Conservation (phyloP, 2,113 vertebrate species). For the Nesogale talazaci region DNA sequence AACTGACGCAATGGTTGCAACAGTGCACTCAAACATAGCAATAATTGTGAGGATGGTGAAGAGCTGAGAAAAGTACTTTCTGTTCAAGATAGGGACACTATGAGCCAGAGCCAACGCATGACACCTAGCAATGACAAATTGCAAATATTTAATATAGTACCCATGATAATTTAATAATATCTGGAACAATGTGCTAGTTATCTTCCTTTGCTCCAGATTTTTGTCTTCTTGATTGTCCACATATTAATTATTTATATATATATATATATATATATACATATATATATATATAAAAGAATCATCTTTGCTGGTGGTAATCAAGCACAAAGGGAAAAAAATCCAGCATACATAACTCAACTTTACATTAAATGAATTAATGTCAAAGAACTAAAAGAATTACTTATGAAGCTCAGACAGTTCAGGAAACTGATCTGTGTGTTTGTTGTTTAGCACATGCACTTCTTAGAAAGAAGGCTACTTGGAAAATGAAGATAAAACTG, state of each 20-base stretch:
- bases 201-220: not conserved
- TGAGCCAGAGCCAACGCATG: not conserved
- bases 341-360: constrained; percentile 51
- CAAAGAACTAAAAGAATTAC: constrained; percentile 59
- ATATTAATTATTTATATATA: not conserved
- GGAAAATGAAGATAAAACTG: constrained; percentile 21
- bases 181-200: not conserved
- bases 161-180: not conserved
- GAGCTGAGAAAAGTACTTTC: not conserved
- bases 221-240: not conserved
- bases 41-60: not conserved
- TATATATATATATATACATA: too few relatives aligned
- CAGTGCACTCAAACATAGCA: not conserved
- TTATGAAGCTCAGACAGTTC: constrained; percentile 60
- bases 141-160: constrained; percentile 6
- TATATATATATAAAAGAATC: not conserved
- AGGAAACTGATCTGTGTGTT: constrained; percentile 56
- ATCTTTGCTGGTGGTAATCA: constrained; percentile 20
- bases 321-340: constrained; percentile 1
- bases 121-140: not conserved
- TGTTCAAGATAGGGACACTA: not conserved
- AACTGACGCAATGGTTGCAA: not conserved
- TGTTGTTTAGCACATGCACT: constrained; percentile 63
- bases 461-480: constrained; percentile 15
- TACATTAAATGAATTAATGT: constrained; percentile 63